phyloP scores from a whole-genome alignment of 2,888 invertebrate genomes.

The Sarcophaga carnaria region DNA sequence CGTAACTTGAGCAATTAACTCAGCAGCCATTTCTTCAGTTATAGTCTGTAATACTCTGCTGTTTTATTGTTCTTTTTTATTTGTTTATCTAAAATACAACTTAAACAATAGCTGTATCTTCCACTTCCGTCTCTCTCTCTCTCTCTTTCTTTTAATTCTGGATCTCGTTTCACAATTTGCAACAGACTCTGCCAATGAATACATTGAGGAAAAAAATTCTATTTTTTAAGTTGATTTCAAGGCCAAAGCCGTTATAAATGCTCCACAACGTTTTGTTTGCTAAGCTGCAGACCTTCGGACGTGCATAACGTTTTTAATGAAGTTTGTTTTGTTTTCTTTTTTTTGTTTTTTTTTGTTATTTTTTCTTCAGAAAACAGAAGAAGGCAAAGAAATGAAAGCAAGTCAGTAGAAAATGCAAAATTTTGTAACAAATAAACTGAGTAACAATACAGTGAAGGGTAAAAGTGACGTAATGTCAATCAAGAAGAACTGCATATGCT shows the following conservation, averaged over 20 bases:
- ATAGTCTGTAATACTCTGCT: not conserved
- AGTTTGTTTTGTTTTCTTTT: not conserved
- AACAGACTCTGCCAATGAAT: conserved; percentile 22
- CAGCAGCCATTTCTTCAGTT: no score
- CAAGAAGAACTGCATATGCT: no score
- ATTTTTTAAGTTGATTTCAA: conserved; percentile 49
- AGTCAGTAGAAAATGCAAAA: conserved; percentile 33
- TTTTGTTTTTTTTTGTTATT: not conserved
- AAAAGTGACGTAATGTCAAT: not conserved
- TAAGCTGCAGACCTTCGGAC: conserved; percentile 48
- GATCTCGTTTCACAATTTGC: not conserved
- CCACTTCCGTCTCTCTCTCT: no score
- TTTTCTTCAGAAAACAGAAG: not conserved
- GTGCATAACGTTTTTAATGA: conserved; percentile 50
- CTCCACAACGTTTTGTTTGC: conserved; percentile 40
- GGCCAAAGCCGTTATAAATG: conserved; percentile 50
- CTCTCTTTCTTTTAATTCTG: not conserved
- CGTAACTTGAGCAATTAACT: no score
- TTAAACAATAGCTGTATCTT: not conserved
- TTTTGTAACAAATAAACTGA: conserved; percentile 3
- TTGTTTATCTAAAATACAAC: not conserved
- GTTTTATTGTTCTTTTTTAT: not conserved
- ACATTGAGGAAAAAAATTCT: not conserved
- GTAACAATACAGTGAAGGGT: not conserved
- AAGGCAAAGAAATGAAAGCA: not conserved